A percentile compares a stretch with the other conserved stretches of the same genome.
Conservation (phyloP, 1,140 invertebrate species). For the Magallana gigas region DNA sequence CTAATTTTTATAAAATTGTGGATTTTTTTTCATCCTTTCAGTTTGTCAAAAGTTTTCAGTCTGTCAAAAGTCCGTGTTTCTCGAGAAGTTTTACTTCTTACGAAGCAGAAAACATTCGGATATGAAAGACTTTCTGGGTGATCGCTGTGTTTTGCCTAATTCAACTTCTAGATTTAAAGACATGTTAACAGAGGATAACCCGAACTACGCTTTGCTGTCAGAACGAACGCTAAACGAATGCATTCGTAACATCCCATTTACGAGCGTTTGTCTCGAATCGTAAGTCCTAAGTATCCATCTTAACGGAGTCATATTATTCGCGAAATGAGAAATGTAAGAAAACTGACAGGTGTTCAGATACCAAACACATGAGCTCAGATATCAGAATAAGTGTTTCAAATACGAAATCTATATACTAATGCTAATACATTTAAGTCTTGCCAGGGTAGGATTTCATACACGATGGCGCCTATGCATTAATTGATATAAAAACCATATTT, state of each 20-base stretch:
- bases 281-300: neutral
- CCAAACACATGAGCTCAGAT: too few species aligned
- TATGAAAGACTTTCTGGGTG: neutral
- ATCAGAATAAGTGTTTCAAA: too few species aligned
- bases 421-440: too few species aligned
- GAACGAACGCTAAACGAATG: neutral
- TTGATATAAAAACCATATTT: too few species aligned
- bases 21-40: neutral
- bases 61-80: neutral
- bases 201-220: conserved; percentile 4
- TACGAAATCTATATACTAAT: too few species aligned
- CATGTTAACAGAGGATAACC: conserved; percentile 3
- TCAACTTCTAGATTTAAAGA: neutral
- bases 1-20: neutral
- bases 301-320: too few species aligned
- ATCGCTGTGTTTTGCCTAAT: neutral
- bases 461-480: too few species aligned
- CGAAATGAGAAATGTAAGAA: too few species aligned
- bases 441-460: too few species aligned
- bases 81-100: neutral
- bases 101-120: neutral
- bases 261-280: neutral
- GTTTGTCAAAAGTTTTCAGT: neutral
- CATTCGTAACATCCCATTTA: conserved; percentile 1
- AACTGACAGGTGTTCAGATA: too few species aligned